These are phyloP conservation scores for Talpa occidentalis DNA, from an alignment of 2,113 vertebrate genomes.

Conservation along the genomic window DNA sequence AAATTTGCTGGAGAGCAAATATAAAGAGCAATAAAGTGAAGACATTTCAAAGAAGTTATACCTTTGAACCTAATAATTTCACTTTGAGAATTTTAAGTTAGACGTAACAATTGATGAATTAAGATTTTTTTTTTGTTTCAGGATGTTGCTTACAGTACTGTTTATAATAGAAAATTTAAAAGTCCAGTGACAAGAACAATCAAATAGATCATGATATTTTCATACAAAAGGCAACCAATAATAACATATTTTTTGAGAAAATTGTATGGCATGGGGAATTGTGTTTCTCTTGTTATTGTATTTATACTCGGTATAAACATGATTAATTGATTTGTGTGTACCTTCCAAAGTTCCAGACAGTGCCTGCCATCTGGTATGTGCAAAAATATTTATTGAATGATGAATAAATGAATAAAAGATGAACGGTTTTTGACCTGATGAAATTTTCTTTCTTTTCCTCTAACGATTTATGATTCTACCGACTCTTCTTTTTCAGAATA, in stretches of 20 bases:
- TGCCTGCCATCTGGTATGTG: neutral
- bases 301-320: neutral
- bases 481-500: neutral
- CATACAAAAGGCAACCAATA: neutral
- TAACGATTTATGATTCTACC: neutral
- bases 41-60: constrained; percentile 7
- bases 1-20: neutral
- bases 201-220: neutral
- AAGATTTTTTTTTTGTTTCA: neutral
- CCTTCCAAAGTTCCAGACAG: neutral
- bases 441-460: neutral
- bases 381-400: neutral
- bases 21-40: constrained; percentile 38
- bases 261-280: neutral
- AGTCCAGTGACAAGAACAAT: neutral
- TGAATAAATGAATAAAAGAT: neutral
- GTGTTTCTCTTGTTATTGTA: neutral
- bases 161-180: neutral
- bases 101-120: neutral
- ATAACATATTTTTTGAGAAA: neutral
- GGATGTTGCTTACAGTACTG: neutral
- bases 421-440: neutral
- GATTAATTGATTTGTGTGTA: neutral
- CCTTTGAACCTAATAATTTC: neutral
- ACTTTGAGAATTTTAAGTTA: constrained; percentile 8